Evolutionary conservation across 2,888 invertebrate species (phyloP).

Genomic region (Danaus chrysippus): DNA sequence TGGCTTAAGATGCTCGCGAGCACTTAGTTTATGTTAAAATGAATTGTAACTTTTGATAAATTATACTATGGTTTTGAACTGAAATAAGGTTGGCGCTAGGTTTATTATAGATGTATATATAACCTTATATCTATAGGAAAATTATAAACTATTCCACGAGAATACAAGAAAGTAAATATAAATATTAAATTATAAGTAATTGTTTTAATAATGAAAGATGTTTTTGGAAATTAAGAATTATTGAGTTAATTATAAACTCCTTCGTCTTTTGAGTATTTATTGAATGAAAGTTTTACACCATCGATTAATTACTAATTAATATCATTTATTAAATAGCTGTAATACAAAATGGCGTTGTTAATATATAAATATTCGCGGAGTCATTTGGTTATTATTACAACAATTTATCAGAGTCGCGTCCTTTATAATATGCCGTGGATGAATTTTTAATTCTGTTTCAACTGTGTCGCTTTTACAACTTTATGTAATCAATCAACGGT

Average conservation of each 20-base stretch:
- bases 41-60: no score
- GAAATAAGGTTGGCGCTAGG: no score
- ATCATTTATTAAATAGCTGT: constrained; percentile 45
- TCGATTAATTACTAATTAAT: constrained; percentile 35
- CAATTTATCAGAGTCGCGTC: constrained; percentile 71
- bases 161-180: background rate
- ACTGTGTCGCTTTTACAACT: constrained; percentile 72
- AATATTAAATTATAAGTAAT: constrained; percentile 1
- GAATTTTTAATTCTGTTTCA: constrained; percentile 72
- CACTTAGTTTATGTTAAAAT: no score
- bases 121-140: no score
- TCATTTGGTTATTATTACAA: constrained; percentile 67
- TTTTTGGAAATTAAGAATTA: constrained; percentile 8
- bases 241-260: constrained; percentile 17
- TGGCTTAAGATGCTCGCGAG: no score
- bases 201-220: constrained; percentile 10
- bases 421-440: constrained; percentile 70
- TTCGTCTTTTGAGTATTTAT: constrained; percentile 10
- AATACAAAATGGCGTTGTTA: constrained; percentile 41
- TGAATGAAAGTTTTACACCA: constrained; percentile 19
- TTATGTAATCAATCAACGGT: constrained; percentile 75
- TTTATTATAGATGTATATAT: no score
- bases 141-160: no score
- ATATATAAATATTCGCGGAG: constrained; percentile 47
- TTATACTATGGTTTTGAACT: no score